These are phyloP conservation scores for Chionomys nivalis DNA, from an alignment of 2,113 vertebrate species.

Conservation along the genomic window DNA sequence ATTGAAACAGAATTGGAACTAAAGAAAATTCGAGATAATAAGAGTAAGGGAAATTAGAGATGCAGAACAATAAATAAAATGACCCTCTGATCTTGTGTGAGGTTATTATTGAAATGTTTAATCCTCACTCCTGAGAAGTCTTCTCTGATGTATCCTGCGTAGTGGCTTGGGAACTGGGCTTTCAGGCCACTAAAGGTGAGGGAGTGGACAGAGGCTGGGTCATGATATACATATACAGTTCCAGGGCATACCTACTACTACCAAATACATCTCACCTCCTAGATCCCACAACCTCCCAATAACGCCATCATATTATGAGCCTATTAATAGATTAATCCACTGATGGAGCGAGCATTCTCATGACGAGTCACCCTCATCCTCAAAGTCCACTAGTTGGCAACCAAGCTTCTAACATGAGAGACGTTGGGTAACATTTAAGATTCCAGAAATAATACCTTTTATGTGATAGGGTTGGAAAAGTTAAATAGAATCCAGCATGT, in stretches of 20 bases:
- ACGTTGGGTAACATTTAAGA: not conserved
- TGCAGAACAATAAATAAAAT: too few relatives aligned
- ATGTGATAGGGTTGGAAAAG: not conserved
- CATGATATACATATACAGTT: not conserved
- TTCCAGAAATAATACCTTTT: not conserved
- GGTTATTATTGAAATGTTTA: too few relatives aligned
- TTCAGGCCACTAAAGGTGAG: too few relatives aligned
- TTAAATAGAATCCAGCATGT: not conserved
- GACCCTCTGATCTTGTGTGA: too few relatives aligned
- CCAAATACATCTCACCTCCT: not conserved
- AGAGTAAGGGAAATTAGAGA: too few relatives aligned
- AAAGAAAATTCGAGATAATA: too few relatives aligned
- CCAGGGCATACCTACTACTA: not conserved
- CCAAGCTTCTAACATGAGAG: not conserved
- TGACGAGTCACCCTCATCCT: not conserved
- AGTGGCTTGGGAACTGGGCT: too few relatives aligned
- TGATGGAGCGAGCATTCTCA: not conserved
- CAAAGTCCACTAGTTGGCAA: not conserved
- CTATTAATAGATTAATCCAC: not conserved
- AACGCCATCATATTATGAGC: not conserved
- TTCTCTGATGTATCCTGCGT: too few relatives aligned
- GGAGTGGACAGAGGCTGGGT: fast-evolving
- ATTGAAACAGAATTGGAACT: too few relatives aligned
- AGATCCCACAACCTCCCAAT: not conserved
- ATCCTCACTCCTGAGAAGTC: too few relatives aligned